Evolutionary conservation across 92 coral and sea anemone genomes (phyloP).

Genomic region (Palythoa grandis): DNA sequence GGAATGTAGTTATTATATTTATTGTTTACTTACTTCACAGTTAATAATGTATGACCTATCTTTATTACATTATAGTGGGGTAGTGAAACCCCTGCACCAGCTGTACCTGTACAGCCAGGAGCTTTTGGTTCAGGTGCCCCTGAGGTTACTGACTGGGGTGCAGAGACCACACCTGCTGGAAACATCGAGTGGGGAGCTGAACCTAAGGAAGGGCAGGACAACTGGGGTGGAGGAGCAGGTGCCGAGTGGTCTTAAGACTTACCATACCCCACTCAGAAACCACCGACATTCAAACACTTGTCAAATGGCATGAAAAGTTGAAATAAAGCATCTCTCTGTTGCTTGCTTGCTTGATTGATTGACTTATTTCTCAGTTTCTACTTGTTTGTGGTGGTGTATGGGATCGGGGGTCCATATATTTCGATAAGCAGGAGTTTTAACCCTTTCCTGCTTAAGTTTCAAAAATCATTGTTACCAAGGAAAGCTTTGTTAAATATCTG

Average conservation of each 20-base stretch:
- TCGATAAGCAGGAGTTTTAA: no score
- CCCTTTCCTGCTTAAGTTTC: no score
- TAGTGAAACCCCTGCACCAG: slow-evolving; percentile 27
- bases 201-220: slow-evolving; percentile 21
- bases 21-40: no score
- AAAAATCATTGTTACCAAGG: no score
- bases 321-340: slow-evolving; percentile 17
- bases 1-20: no score
- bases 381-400: not conserved
- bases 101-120: slow-evolving; percentile 36
- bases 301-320: not conserved
- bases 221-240: slow-evolving; percentile 44
- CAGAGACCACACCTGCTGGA: slow-evolving; percentile 61
- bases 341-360: not conserved
- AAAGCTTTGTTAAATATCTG: no score
- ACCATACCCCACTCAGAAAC: not conserved
- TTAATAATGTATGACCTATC: not conserved
- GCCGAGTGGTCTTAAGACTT: slow-evolving; percentile 31
- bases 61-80: slow-evolving; percentile 54
- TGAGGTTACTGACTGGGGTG: slow-evolving; percentile 80
- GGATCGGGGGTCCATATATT: no score
- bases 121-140: slow-evolving; percentile 51
- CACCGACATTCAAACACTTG: slow-evolving; percentile 1
- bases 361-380: not conserved
- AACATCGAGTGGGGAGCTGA: slow-evolving; percentile 61